A percentile compares a stretch with the other conserved stretches of the same genome.
phyloP scores from a whole-genome alignment of 2,113 vertebrate genomes.

The Nothobranchius kuhntae region DNA sequence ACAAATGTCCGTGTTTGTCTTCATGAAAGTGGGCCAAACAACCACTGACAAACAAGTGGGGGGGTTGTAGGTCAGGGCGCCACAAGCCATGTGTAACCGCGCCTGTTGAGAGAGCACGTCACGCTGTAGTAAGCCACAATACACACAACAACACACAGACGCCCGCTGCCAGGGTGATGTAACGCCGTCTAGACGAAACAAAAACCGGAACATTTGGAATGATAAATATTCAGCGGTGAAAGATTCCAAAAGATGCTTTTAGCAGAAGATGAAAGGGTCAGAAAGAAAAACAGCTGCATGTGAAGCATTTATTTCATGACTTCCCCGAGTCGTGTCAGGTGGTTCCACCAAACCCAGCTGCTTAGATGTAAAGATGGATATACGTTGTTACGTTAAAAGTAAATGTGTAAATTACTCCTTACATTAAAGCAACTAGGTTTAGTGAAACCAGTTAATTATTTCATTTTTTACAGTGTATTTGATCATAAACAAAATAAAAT shows the following conservation, averaged over 20 bases:
- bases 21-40: slow-evolving; percentile 82
- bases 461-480: too few species aligned
- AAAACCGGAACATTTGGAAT: slow-evolving; percentile 8
- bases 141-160: slow-evolving; percentile 67
- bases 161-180: slow-evolving; percentile 59
- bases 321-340: too few species aligned
- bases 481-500: too few species aligned
- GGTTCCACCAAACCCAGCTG: too few species aligned
- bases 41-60: slow-evolving; percentile 75
- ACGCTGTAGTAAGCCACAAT: slow-evolving; percentile 62
- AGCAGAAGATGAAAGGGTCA: background rate
- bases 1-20: slow-evolving; percentile 77
- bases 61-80: slow-evolving; percentile 74
- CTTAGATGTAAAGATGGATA: too few species aligned
- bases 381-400: too few species aligned
- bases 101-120: slow-evolving; percentile 65
- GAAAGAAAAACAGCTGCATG: too few species aligned
- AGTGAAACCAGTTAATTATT: too few species aligned
- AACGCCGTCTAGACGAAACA: slow-evolving; percentile 69
- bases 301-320: too few species aligned
- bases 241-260: background rate
- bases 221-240: background rate
- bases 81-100: slow-evolving; percentile 71
- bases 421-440: too few species aligned
- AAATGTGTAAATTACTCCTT: too few species aligned